Evolutionary conservation across 2,797 vertebrate species (phyloP), one percentile per base, ranked within the genome.

Genomic region (Mus caroli): DNA sequence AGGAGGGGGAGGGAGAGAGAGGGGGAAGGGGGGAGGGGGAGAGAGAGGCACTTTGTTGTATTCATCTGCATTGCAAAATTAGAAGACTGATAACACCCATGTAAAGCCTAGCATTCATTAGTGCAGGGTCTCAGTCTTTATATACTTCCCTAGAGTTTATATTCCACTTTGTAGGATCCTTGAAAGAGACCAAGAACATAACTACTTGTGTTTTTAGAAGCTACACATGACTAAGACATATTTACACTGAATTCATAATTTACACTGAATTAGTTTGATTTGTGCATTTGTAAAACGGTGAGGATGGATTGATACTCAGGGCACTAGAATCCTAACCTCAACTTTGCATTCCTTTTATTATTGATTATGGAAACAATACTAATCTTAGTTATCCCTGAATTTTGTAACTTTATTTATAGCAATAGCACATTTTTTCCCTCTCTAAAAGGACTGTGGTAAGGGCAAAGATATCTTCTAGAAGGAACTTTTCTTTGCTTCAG

Each of bases 151-250:
- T 64, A 13, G 2, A 43, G 58, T 71, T 77, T 46, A 67, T 26
- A 28, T 20, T 67, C 1, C 1, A 26, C 34, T 83, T 46, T 60
- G 54, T 80, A 83, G 62, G 46, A 78, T 86, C 6, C n/a, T 43
- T 92, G 28, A 50, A 80, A 52, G 34, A 28, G 84, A 82, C 87
- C 37, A 87, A 85, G 64, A 92, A 20, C 80, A 91, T n/a, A 92
- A 26, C 20, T 93, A 84, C 43, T n/a, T 26, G 10, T 71, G 26
- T 90, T 58, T 1, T 1, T 83, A 46, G 14, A 56, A 90, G 88
- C 69, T 15, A n/a, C 28, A 34, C 15, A 1, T 34, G n/a, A 83
- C 19, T 34, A 88, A 83, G 34, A 40, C 60, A 13, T 71, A 8
- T 93, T 84, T 43, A 52, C 17, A 80, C 43, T 62, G 52, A 92